Conservation (phyloP, 2,797 vertebrate genomes). For the Erethizon dorsatum region DNA sequence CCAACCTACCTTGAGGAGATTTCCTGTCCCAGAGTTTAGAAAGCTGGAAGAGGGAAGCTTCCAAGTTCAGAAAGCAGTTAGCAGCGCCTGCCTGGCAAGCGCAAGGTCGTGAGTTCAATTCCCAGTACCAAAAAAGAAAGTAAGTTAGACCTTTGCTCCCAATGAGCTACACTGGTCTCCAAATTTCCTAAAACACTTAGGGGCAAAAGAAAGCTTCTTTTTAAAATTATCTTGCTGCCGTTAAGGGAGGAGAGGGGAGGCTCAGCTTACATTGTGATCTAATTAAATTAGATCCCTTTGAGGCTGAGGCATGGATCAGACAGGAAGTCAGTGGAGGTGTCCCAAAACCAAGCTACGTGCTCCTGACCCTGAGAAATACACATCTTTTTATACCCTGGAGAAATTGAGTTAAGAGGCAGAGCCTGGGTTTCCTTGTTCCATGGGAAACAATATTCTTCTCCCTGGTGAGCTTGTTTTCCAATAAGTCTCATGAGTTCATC, state of each 20-base stretch:
- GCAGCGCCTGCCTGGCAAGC: too few relatives aligned
- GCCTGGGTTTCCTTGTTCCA: background rate
- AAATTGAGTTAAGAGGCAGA: background rate
- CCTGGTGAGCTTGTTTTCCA: constrained; percentile 45
- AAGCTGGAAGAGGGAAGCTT: background rate
- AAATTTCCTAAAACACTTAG: background rate
- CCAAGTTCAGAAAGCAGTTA: background rate
- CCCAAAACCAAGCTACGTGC: background rate
- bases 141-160: background rate
- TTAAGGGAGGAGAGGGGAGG: background rate
- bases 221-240: background rate
- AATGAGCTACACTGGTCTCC: background rate
- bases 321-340: constrained; percentile 7
- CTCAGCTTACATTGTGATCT: background rate
- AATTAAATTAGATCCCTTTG: constrained; percentile 7
- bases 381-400: background rate
- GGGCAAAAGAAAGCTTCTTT: background rate
- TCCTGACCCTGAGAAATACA: constrained; percentile 54
- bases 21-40: background rate
- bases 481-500: background rate
- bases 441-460: constrained; percentile 19
- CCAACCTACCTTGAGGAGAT: background rate
- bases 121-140: too few relatives aligned
- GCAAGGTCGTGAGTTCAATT: too few relatives aligned
- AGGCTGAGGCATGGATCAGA: background rate